Conservation (phyloP, 2,113 vertebrate genomes). For the Hiodon tergisus region DNA sequence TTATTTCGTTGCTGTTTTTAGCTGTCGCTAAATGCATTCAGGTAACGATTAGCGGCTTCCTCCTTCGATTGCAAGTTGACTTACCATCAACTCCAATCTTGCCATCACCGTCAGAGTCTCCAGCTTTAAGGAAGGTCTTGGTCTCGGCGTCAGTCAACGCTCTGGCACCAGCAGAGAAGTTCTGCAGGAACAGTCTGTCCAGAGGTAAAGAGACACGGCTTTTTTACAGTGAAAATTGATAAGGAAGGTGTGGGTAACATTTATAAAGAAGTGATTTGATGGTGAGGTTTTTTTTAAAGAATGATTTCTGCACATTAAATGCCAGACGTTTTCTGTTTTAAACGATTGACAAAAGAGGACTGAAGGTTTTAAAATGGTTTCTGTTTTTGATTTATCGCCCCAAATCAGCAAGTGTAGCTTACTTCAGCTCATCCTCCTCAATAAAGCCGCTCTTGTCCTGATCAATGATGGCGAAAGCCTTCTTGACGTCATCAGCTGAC, state of each 20-base stretch:
- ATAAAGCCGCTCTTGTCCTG: conserved; percentile 75
- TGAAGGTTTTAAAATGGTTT: too few relatives aligned
- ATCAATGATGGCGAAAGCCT: conserved; percentile 72
- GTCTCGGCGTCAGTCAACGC: conserved; percentile 63
- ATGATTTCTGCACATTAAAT: too few relatives aligned
- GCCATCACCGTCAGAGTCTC: conserved; percentile 69
- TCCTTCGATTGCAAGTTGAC: not conserved
- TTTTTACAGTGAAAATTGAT: not conserved
- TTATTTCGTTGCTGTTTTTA: not conserved
- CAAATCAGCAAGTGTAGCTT: conserved; percentile 29
- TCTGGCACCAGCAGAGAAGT: conserved; percentile 58
- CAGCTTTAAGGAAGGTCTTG: conserved; percentile 59
- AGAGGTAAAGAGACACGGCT: conserved; percentile 2
- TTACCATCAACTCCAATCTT: conserved; percentile 70
- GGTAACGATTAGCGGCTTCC: too few relatives aligned
- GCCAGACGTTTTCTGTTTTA: too few relatives aligned
- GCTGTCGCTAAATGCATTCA: too few relatives aligned
- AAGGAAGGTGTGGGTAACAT: not conserved
- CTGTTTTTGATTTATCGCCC: too few relatives aligned
- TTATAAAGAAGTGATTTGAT: too few relatives aligned
- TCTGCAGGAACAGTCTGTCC: conserved; percentile 68
- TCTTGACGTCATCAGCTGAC: conserved; percentile 58
- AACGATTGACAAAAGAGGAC: too few relatives aligned
- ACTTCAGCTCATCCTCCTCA: conserved; percentile 78
- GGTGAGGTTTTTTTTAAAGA: too few relatives aligned